A percentile compares a stretch with the other conserved stretches of the same genome.
These are phyloP conservation scores for Platalea minor DNA, from an alignment of 2,797 vertebrate species.

Conservation along the genomic window DNA sequence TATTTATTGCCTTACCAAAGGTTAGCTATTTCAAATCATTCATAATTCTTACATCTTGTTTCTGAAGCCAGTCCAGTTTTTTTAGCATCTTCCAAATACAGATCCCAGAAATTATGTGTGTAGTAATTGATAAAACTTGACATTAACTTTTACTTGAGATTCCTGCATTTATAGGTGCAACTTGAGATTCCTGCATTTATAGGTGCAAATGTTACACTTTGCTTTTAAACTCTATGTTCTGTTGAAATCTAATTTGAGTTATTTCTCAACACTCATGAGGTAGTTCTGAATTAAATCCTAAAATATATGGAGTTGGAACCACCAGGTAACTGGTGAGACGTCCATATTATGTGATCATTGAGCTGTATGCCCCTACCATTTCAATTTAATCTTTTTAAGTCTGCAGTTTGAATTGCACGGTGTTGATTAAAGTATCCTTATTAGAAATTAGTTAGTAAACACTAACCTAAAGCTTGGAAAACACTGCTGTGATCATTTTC, in stretches of 20 bases:
- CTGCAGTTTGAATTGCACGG: not conserved
- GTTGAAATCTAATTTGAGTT: not conserved
- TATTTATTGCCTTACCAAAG: not conserved
- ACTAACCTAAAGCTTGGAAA: not conserved
- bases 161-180: not conserved
- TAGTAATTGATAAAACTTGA: not conserved
- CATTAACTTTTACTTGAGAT: not conserved
- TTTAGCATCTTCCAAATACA: not conserved
- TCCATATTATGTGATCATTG: no score
- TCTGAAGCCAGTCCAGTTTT: not conserved
- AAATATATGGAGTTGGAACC: not conserved
- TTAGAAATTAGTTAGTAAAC: not conserved
- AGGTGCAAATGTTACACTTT: not conserved
- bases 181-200: not conserved
- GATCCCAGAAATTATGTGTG: not conserved
- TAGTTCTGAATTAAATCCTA: not conserved
- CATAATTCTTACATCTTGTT: not conserved
- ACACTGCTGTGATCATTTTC: not conserved
- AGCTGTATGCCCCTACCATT: not conserved
- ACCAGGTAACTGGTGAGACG: not conserved
- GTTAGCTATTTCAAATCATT: not conserved
- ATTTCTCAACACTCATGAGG: not conserved
- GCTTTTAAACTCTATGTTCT: not conserved
- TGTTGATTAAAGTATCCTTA: not conserved
- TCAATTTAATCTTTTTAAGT: not conserved